A percentile compares a stretch with the other conserved stretches of the same genome.
These are phyloP conservation scores for Volucella inanis DNA, from an alignment of 2,888 invertebrate species.

Conservation along the genomic window DNA sequence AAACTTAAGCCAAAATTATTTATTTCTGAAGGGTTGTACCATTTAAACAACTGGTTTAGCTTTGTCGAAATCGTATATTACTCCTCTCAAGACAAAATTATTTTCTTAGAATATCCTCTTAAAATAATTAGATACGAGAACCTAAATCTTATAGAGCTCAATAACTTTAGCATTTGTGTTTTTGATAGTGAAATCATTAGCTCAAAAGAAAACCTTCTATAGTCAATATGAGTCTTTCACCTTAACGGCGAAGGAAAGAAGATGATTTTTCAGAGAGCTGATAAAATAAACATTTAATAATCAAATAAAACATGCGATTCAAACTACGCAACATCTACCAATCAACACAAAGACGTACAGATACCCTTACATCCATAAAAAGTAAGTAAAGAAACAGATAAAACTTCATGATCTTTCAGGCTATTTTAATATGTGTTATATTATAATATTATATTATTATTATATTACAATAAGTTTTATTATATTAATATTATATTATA, in stretches of 20 bases:
- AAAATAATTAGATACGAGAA: slow-evolving; percentile 1
- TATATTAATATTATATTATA: too few species aligned
- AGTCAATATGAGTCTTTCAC: background rate
- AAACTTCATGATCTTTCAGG: too few species aligned
- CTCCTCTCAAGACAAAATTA: slow-evolving; percentile 1
- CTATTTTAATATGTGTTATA: too few species aligned
- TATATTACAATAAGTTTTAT: too few species aligned
- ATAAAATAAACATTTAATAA: background rate
- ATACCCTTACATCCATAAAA: slow-evolving; percentile 77
- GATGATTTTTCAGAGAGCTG: too few species aligned
- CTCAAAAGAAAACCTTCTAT: background rate
- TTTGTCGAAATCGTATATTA: too few species aligned
- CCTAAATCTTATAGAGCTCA: background rate
- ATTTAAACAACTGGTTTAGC: slow-evolving; percentile 19
- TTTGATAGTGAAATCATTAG: slow-evolving; percentile 1
- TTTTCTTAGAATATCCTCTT: slow-evolving; percentile 11
- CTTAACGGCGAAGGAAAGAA: too few species aligned
- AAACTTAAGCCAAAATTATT: slow-evolving; percentile 17
- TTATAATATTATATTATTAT: background rate
- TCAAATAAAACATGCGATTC: slow-evolving; percentile 78
- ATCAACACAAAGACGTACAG: slow-evolving; percentile 78
- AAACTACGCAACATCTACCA: slow-evolving; percentile 75
- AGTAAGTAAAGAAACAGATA: slow-evolving; percentile 78
- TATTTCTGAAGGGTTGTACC: slow-evolving; percentile 12
- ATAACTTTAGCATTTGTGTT: slow-evolving; percentile 5